phyloP scores from a whole-genome alignment of 2,888 invertebrate species.

The Chrysomela aeneicollis region DNA sequence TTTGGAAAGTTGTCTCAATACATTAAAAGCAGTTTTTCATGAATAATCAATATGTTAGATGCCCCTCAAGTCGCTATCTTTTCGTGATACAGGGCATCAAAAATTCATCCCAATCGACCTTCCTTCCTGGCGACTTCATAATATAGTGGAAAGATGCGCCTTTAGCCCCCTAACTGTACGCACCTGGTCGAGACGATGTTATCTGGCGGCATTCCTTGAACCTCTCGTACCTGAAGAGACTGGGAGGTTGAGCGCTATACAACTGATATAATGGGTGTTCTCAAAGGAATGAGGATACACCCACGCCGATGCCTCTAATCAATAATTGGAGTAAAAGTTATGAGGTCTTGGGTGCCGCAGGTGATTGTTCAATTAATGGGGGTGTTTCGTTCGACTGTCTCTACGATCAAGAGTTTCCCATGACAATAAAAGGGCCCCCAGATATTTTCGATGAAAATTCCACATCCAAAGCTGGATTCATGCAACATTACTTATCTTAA shows the following conservation, averaged over 20 bases:
- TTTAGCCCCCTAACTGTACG: neutral
- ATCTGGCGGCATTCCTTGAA: conserved; percentile 24
- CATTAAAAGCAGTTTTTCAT: too few relatives aligned
- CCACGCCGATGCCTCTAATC: conserved; percentile 1
- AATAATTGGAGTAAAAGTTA: conserved; percentile 5
- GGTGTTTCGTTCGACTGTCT: neutral
- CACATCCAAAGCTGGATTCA: too few relatives aligned
- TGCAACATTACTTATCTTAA: too few relatives aligned
- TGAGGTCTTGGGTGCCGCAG: neutral
- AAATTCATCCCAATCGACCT: too few relatives aligned
- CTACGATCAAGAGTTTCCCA: neutral
- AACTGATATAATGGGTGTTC: conserved; percentile 21
- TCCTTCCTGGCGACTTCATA: too few relatives aligned
- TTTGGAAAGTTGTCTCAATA: too few relatives aligned
- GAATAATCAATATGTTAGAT: too few relatives aligned
- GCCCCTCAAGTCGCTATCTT: too few relatives aligned
- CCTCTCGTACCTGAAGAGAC: conserved; percentile 20
- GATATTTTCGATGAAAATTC: neutral
- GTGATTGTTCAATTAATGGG: conserved; percentile 3
- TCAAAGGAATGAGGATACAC: conserved; percentile 18
- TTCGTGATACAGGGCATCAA: too few relatives aligned
- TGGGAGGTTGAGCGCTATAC: conserved; percentile 15
- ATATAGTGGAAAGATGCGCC: neutral
- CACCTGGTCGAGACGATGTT: conserved; percentile 6
- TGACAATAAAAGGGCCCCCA: neutral